A percentile compares a stretch with the other conserved stretches of the same genome.
phyloP scores from a whole-genome alignment of 2,113 vertebrate species.

The Bubo blakistoni region DNA sequence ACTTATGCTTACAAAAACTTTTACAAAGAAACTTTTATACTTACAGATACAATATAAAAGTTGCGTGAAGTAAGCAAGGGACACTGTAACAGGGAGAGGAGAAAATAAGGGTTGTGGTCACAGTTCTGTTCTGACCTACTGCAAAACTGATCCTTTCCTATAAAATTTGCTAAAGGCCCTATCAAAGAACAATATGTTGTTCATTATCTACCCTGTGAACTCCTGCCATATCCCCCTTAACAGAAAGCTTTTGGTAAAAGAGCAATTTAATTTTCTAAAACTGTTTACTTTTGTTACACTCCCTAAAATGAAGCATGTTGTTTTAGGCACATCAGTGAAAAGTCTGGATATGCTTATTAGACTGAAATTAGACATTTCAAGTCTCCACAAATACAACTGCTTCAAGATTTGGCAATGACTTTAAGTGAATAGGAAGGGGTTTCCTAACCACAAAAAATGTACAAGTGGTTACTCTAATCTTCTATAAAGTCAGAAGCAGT shows the following conservation, averaged over 20 bases:
- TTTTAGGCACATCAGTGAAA: background rate
- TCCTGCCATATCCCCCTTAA: background rate
- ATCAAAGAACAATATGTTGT: background rate
- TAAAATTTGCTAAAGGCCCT: background rate
- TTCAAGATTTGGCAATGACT: background rate
- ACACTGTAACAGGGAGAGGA: background rate
- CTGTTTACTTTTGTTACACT: background rate
- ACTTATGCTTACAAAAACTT: background rate
- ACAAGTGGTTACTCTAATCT: background rate
- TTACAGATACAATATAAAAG: background rate
- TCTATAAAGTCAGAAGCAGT: background rate
- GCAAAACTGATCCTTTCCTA: background rate
- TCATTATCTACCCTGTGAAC: background rate
- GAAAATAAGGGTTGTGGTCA: background rate
- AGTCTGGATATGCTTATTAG: background rate
- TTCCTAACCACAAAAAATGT: background rate
- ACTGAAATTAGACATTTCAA: background rate
- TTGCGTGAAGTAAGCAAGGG: background rate
- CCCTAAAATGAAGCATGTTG: background rate
- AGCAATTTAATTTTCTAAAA: background rate
- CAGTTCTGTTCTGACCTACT: background rate
- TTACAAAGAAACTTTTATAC: background rate
- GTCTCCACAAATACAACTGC: background rate
- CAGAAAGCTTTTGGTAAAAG: background rate
- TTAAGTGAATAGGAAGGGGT: background rate